Percentiles rank a stretch among this genome's conserved stretches.
Evolutionary conservation across 2,797 vertebrate species (phyloP).

Genomic region (Danio kyathit): DNA sequence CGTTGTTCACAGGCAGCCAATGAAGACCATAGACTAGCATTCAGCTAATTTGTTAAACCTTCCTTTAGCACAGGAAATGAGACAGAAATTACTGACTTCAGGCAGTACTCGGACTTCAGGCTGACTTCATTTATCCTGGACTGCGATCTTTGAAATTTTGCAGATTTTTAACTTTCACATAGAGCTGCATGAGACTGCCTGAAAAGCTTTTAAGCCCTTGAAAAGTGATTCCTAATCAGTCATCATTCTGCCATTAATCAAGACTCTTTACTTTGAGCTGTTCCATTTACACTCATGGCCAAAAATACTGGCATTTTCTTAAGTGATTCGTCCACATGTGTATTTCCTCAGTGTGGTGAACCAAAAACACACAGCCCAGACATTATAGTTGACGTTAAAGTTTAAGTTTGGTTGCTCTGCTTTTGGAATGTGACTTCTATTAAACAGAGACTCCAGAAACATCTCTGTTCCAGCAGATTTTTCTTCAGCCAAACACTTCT

Average conservation of each 20-base stretch:
- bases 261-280: slow-evolving; percentile 24
- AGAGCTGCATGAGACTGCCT: too few relatives aligned
- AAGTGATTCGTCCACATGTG: background rate
- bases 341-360: background rate
- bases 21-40: too few relatives aligned
- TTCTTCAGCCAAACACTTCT: background rate
- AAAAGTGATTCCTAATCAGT: background rate
- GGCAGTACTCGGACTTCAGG: too few relatives aligned
- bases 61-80: too few relatives aligned
- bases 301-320: background rate
- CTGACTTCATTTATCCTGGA: too few relatives aligned
- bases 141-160: too few relatives aligned
- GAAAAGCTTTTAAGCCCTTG: background rate
- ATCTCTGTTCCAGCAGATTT: too few relatives aligned
- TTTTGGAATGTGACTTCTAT: background rate
- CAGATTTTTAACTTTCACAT: too few relatives aligned
- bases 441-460: too few relatives aligned
- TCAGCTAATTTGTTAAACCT: too few relatives aligned
- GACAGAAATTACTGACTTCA: too few relatives aligned
- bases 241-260: background rate
- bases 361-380: background rate
- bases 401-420: background rate
- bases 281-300: background rate
- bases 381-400: background rate
- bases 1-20: too few relatives aligned